Conservation (phyloP, 2,113 vertebrate genomes). For the Cryptoleucopteryx plumbea region DNA sequence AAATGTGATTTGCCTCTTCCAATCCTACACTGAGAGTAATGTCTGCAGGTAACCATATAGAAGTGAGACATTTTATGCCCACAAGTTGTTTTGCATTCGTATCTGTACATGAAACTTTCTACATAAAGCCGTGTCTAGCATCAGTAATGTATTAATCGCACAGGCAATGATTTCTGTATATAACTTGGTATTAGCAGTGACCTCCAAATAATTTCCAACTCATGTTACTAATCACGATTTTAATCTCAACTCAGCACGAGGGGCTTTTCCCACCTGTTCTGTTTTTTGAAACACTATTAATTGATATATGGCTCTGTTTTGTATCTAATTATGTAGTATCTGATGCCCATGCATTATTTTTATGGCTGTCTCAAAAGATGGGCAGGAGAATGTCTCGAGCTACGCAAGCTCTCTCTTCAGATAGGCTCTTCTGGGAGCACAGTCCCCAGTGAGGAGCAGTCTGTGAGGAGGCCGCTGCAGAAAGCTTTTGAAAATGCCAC, state of each 20-base stretch:
- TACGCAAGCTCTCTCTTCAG: background rate
- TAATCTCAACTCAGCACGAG: background rate
- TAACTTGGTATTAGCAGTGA: background rate
- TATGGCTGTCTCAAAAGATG: background rate
- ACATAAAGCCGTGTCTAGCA: background rate
- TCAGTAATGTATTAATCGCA: background rate
- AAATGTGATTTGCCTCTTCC: background rate
- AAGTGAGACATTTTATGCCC: background rate
- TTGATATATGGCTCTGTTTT: background rate
- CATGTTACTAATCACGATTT: background rate
- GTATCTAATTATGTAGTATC: background rate
- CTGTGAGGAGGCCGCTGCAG: background rate
- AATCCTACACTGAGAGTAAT: rapidly evolving
- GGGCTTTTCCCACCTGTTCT: background rate
- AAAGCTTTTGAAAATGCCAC: background rate
- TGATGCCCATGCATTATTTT: background rate
- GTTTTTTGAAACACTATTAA: background rate
- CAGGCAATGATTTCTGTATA: background rate
- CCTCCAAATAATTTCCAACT: background rate
- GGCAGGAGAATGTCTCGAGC: background rate
- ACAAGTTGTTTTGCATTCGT: background rate
- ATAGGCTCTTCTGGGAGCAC: background rate
- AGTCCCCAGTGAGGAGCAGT: background rate
- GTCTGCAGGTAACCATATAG: background rate
- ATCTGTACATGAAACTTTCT: background rate